A percentile compares a stretch with the other conserved stretches of the same genome.
Conservation (phyloP, 1,140 invertebrate species). For the Aphelinus atriplicis region DNA sequence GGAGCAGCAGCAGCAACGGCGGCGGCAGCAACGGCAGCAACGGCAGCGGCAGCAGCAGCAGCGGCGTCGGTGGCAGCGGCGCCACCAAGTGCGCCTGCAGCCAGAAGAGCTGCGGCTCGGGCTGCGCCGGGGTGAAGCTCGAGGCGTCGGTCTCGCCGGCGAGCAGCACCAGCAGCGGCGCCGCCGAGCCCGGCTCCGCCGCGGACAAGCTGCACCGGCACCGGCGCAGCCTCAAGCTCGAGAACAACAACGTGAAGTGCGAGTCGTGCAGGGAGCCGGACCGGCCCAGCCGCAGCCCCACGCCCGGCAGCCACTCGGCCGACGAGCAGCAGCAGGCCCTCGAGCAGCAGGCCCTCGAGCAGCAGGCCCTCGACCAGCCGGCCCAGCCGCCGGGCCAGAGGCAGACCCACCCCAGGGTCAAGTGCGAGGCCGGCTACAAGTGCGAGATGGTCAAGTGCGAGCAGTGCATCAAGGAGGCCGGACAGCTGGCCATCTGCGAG, state of each 20-base stretch:
- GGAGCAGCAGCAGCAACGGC: constrained; percentile 1
- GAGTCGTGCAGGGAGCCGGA: constrained; percentile 55
- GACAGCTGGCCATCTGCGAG: constrained; percentile 58
- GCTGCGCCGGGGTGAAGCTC: constrained; percentile 56
- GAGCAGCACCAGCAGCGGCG: background rate
- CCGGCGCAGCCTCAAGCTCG: constrained; percentile 56
- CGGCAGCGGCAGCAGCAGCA: background rate
- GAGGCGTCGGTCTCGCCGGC: constrained; percentile 56
- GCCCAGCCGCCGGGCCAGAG: constrained; percentile 49
- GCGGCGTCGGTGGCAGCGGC: background rate
- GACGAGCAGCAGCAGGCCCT: constrained; percentile 47
- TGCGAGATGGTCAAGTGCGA: constrained; percentile 63
- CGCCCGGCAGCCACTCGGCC: constrained; percentile 49
- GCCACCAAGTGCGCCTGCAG: background rate
- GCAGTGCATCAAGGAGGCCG: constrained; percentile 59
- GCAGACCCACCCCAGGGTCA: constrained; percentile 51
- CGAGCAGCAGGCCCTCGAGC: constrained; percentile 58
- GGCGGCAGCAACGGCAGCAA: background rate
- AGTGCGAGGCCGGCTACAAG: constrained; percentile 62
- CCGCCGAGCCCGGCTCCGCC: background rate
- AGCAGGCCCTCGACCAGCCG: background rate
- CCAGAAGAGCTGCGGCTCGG: background rate
- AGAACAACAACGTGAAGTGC: constrained; percentile 64
- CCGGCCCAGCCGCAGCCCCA: constrained; percentile 24
- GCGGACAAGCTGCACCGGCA: constrained; percentile 7